Conservation (phyloP, 1,140 invertebrate species). For the Armadillidium nasatum region DNA sequence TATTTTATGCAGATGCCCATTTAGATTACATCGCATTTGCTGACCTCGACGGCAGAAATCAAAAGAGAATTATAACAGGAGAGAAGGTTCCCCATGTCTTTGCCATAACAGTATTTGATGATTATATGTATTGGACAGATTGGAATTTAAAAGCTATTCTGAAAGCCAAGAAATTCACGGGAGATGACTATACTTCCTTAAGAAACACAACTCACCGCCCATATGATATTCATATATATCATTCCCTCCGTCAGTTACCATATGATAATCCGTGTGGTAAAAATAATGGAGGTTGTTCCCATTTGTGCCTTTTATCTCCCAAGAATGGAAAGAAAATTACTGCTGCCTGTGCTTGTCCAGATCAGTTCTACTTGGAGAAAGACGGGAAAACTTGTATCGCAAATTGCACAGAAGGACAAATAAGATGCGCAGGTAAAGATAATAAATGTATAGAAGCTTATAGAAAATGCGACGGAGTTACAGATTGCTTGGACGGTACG, state of each 20-base stretch:
- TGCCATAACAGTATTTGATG: constrained; percentile 87
- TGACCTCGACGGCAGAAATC: constrained; percentile 80
- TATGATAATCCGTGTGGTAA: constrained; percentile 84
- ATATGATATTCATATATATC: constrained; percentile 87
- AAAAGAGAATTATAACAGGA: constrained; percentile 75
- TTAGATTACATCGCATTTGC: constrained; percentile 93
- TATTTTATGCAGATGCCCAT: constrained; percentile 98
- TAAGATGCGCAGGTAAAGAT: constrained; percentile 83
- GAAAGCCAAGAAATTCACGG: constrained; percentile 83
- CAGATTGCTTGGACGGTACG: constrained; percentile 82
- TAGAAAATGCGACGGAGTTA: constrained; percentile 84
- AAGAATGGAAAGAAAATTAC: constrained; percentile 57
- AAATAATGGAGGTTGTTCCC: constrained; percentile 95
- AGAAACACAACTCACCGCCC: constrained; percentile 90
- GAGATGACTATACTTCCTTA: constrained; percentile 66
- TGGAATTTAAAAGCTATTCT: constrained; percentile 79
- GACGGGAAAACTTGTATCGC: constrained; percentile 90
- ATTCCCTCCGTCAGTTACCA: constrained; percentile 74
- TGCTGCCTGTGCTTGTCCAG: constrained; percentile 86
- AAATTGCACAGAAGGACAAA: constrained; percentile 90
- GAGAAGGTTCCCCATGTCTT: constrained; percentile 84
- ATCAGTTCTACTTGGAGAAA: constrained; percentile 75
- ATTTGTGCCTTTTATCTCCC: constrained; percentile 86
- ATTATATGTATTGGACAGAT: constrained; percentile 95
- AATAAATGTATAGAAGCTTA: constrained; percentile 95